These are phyloP conservation scores for Andrena praecox DNA, from an alignment of 2,888 invertebrate genomes.

Conservation along the genomic window DNA sequence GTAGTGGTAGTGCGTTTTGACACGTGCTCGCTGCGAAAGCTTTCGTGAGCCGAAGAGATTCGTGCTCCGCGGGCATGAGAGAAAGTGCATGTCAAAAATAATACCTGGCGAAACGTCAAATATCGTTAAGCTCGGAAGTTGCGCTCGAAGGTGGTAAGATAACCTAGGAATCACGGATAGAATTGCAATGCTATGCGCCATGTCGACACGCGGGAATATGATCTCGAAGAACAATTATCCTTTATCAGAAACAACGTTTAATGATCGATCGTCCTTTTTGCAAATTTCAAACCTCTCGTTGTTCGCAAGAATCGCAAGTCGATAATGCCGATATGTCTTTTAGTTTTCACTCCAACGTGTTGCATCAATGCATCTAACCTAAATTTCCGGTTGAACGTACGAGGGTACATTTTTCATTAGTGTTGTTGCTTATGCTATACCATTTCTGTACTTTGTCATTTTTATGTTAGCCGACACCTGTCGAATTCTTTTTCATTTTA, in stretches of 20 bases:
- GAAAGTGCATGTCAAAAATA: conserved; percentile 30
- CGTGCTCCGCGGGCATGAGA: conserved; percentile 16
- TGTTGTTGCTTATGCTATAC: neutral
- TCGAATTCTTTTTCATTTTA: neutral
- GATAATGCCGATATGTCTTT: neutral
- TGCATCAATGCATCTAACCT: conserved; percentile 41
- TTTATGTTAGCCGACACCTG: neutral
- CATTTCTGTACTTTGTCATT: neutral
- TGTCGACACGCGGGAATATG: conserved; percentile 48
- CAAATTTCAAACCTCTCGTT: neutral
- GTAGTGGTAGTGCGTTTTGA: conserved; percentile 52
- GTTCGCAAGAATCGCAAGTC: neutral
- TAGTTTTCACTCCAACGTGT: conserved; percentile 5
- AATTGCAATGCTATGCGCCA: conserved; percentile 71
- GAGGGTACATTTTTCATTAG: neutral
- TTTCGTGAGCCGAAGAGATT: conserved; percentile 13
- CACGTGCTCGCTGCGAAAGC: conserved; percentile 61
- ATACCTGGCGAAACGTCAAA: conserved; percentile 78
- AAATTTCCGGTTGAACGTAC: conserved; percentile 24
- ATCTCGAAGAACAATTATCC: conserved; percentile 11
- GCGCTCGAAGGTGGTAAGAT: conserved; percentile 73
- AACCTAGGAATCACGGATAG: conserved; percentile 78
- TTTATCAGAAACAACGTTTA: neutral
- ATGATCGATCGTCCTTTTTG: neutral
- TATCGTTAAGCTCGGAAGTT: conserved; percentile 77